Evolutionary conservation across 2,113 vertebrate genomes (phyloP).

Genomic region (Petromus typicus): DNA sequence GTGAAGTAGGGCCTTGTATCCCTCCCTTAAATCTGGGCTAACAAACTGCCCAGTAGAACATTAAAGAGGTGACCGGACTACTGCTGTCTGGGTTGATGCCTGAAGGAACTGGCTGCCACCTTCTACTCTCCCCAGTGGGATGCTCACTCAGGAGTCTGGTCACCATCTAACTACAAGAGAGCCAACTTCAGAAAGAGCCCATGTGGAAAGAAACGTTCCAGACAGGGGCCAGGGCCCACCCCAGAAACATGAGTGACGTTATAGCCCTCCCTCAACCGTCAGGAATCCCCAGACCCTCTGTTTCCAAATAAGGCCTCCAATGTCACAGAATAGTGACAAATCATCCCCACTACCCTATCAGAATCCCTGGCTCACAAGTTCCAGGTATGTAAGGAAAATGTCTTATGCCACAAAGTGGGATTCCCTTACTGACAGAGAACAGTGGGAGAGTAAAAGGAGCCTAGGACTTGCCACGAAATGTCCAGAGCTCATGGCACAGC

Average conservation of each 20-base stretch:
- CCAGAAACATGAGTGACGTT: not conserved
- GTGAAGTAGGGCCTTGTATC: not conserved
- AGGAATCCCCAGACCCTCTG: not conserved
- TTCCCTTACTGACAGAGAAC: not conserved
- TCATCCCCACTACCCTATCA: not conserved
- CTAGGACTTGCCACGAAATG: not conserved
- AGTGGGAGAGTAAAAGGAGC: not conserved
- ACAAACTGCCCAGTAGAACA: not conserved
- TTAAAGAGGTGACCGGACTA: not conserved
- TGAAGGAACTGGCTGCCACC: not conserved
- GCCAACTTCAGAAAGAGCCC: not conserved
- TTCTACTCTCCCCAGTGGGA: not conserved
- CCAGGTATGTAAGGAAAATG: not conserved
- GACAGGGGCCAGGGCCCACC: not conserved
- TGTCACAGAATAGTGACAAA: not conserved
- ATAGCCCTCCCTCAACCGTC: not conserved
- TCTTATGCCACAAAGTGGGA: not conserved
- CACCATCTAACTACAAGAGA: not conserved
- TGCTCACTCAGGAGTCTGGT: not conserved
- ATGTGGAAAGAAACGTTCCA: too few species aligned
- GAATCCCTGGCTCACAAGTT: not conserved
- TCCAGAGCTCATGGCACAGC: not conserved
- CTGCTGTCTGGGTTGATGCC: not conserved
- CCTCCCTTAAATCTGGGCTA: not conserved
- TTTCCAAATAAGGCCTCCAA: conserved; percentile 4